A percentile compares a stretch with the other conserved stretches of the same genome.
These are phyloP conservation scores for Etheostoma cragini DNA, from an alignment of 2,113 vertebrate species.

Conservation along the genomic window DNA sequence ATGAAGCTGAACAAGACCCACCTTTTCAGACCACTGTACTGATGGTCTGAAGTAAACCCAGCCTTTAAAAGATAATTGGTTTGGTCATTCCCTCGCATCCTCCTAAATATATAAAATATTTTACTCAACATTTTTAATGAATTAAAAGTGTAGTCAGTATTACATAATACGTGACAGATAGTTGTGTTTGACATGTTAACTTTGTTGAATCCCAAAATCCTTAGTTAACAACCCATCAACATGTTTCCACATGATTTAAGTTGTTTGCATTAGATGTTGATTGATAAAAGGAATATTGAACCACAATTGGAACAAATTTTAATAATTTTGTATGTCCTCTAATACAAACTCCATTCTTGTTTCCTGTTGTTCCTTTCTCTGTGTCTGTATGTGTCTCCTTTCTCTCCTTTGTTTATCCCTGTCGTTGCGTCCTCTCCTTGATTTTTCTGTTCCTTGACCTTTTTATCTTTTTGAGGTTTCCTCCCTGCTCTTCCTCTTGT, in stretches of 20 bases:
- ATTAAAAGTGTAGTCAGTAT: not conserved
- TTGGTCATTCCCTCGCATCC: not conserved
- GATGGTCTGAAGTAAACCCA: not conserved
- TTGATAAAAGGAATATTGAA: slow-evolving; percentile 1
- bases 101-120: not conserved
- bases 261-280: not conserved
- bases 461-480: slow-evolving; percentile 62
- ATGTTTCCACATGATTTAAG: not conserved
- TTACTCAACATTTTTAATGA: not conserved
- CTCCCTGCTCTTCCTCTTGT: slow-evolving; percentile 34
- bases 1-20: not conserved
- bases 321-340: slow-evolving; percentile 65
- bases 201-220: not conserved
- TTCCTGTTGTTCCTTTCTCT: slow-evolving; percentile 73
- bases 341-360: slow-evolving; percentile 75
- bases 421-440: slow-evolving; percentile 44
- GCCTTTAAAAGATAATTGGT: not conserved
- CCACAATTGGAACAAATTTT: slow-evolving; percentile 21
- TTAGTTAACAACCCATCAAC: not conserved
- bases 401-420: slow-evolving; percentile 60
- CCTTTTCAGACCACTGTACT: not conserved
- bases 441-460: slow-evolving; percentile 55
- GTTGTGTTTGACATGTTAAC: not conserved
- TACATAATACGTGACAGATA: not conserved
- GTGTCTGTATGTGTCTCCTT: slow-evolving; percentile 65